Percentiles rank a stretch among this genome's conserved stretches.
Conservation (phyloP, 2,888 invertebrate species). For the Oxyscelio sp. region DNA sequence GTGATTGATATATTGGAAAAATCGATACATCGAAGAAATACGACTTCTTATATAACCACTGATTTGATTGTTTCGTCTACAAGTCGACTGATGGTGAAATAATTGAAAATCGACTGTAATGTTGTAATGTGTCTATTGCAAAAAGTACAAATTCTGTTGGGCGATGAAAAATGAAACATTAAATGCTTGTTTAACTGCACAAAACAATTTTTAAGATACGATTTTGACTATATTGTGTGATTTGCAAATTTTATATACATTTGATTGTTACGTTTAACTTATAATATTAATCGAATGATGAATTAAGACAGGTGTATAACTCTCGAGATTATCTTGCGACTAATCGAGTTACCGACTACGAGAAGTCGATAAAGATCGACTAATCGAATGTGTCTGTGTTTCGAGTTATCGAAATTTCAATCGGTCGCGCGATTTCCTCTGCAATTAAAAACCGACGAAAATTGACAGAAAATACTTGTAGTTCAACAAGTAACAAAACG, state of each 20-base stretch:
- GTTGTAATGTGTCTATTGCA: constrained; percentile 31
- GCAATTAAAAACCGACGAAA: not conserved
- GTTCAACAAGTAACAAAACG: not conserved
- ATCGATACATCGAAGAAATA: too few species aligned
- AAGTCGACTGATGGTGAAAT: not conserved
- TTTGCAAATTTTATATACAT: constrained; percentile 40
- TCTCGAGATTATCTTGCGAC: not conserved
- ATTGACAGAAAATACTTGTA: not conserved
- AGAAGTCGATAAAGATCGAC: not conserved
- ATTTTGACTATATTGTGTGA: constrained; percentile 44
- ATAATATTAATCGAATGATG: constrained; percentile 26
- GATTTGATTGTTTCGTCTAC: too few species aligned
- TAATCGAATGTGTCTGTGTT: not conserved
- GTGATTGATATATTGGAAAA: not conserved
- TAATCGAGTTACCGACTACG: not conserved
- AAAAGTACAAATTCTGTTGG: constrained; percentile 63
- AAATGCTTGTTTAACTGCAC: constrained; percentile 55
- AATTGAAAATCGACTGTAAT: not conserved
- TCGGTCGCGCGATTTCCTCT: not conserved
- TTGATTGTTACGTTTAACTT: constrained; percentile 44
- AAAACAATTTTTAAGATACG: constrained; percentile 42
- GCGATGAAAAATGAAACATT: constrained; percentile 24
- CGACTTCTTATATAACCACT: too few species aligned
- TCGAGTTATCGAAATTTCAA: constrained; percentile 4
- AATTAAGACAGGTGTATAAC: not conserved